Base-by-base conservation (phyloP, 2,113 vertebrate genomes). In the Nothoprocta pentlandii region DNA sequence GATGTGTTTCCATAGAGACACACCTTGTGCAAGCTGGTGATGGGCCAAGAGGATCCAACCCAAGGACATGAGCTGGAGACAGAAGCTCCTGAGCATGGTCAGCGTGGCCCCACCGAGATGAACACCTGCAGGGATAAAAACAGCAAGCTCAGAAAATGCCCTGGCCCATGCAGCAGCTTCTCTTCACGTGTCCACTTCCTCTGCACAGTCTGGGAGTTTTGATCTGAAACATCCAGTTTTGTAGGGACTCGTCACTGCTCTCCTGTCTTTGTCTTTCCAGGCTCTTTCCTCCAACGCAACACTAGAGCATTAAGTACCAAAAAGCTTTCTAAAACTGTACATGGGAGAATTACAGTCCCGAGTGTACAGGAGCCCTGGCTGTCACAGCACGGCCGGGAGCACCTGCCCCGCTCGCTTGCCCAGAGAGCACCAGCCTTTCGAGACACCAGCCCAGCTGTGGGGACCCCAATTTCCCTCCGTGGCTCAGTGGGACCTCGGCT, bases 61-160 rank as follows among this genome's bases (percentile, higher is more conserved):
- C 90, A 98, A 97, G 96, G 97, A 96, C 93, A 96, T 97, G 80
- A 97, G 94, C 95, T 97, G 97, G 80, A 98, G 95, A 68, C 92
- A 97, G 89, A 97, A 97, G 69, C 96, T 96, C 84, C 96, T 97
- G 94, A 97, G 97, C 97, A 98, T 98, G 97, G 96, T 98, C 97
- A 98, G 95, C 3, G 95, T 93, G 74, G 95, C 97, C 93, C 89
- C 92, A 96, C 96, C 96, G 96, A 97, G 96, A 96, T 94, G 76
- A 94, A 83, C 71, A 97, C 97, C 97, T 97, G 59, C 4, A 83
- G 49, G 56, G 21, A 63, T 62, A 90, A 86, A 81, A 96, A 83
- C 28, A 77, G 49, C 16, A 89, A 69, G 34, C 25, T 95, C 80
- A 87, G 74, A 87, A 86, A 93, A 46, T 34, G 32, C 21, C 59